Evolutionary conservation across 2,797 vertebrate genomes (phyloP).

Genomic region (Acanthis flammea): DNA sequence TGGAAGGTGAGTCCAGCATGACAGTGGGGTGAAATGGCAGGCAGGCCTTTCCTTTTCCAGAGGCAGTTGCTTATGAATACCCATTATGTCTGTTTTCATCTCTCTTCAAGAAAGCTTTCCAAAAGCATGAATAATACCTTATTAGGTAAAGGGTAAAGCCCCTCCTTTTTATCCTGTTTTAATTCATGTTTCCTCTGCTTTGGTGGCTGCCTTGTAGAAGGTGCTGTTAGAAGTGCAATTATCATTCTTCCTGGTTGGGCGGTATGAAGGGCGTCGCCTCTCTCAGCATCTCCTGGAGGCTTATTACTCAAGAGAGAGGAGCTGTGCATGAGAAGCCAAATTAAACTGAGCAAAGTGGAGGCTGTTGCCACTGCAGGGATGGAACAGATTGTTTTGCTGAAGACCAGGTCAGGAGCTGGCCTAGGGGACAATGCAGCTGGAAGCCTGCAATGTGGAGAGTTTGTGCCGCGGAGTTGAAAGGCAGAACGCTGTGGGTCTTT

Average conservation of each 20-base stretch:
- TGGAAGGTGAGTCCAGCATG: not conserved
- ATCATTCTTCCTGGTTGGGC: conserved; percentile 60
- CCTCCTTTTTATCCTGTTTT: conserved; percentile 44
- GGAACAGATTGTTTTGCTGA: not conserved
- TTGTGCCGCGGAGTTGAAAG: not conserved
- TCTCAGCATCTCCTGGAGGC: conserved; percentile 33
- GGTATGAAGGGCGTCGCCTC: conserved; percentile 58
- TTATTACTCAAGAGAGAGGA: conserved; percentile 34
- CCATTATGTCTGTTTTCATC: conserved; percentile 3
- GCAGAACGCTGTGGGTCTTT: not conserved
- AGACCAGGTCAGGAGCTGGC: not conserved
- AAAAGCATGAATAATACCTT: conserved; percentile 57
- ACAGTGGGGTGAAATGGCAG: not conserved
- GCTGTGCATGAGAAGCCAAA: conserved; percentile 24
- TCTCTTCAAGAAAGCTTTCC: conserved; percentile 14
- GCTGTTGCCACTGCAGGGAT: conserved; percentile 5
- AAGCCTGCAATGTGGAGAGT: not conserved
- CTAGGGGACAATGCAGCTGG: not conserved
- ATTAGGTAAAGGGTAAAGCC: conserved; percentile 36
- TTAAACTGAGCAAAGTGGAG: conserved; percentile 24
- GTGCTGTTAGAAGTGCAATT: conserved; percentile 55
- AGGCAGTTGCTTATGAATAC: not conserved
- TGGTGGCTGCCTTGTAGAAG: conserved; percentile 50
- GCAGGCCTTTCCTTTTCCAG: not conserved
- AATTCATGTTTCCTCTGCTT: conserved; percentile 58